Evolutionary conservation across 2,888 invertebrate species (phyloP), one percentile per base, ranked within the genome.

Genomic region (Drosophila borborema): DNA sequence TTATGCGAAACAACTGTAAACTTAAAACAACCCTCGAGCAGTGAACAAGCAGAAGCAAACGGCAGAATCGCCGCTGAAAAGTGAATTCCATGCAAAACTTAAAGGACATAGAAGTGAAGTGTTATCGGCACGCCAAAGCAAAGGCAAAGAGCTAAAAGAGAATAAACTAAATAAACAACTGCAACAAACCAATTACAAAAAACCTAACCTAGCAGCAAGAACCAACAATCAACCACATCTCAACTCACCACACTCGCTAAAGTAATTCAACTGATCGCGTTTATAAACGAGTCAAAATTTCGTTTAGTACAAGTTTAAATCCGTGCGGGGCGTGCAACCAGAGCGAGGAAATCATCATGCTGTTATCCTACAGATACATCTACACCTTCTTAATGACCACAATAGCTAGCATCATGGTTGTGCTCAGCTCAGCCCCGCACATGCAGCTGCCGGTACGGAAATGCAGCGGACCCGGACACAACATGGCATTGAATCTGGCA

Each of bases 361-460:
- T 86, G 36, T 65, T 82, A 67, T 85, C 83, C 60, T 83, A 79
- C 56, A 85, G 89, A 77, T 86, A 77, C 58, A 74, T 91, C 46
- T 90, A 82, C 73, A 72, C 91, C 43, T 68, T 91, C 23, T 55
- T 91, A 43, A 63, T 91, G 66, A 81, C 84, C 59, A 91, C 86
- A 64, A 71, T 91, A 72, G 77, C 86, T 71, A 86, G 88, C 67
- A 86, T 88, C 64, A 92, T 91, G 92, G 90, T 91, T 40, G 87
- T 91, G 45, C 69, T 82, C 59, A 82, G 82, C 55, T 71, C 86
- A 16, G 82, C 82, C 36, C 69, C 82, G 49, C 82, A 89, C 80
- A 82, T 74, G 65, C 80, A 73, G 61, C 68, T 79, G 68, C 83
- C 80, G 34, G 70, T 77, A 40, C 78, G 90, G 65, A 81, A 86